Conservation (phyloP, 2,113 vertebrate genomes). For the Sphaerodactylus townsendi region DNA sequence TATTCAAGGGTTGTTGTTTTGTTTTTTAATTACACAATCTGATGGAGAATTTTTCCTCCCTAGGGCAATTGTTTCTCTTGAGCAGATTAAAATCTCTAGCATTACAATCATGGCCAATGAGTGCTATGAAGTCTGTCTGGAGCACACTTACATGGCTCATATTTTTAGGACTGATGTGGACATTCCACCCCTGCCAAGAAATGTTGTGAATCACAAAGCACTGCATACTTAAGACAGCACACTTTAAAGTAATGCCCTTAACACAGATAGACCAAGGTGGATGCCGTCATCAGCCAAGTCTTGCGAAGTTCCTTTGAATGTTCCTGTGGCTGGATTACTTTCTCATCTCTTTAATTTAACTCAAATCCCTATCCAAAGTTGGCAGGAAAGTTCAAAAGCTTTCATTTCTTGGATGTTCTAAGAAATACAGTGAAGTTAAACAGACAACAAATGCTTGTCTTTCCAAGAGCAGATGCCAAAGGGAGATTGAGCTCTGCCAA, state of each 20-base stretch:
- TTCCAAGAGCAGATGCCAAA: conserved; percentile 47
- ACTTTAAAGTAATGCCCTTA: not conserved
- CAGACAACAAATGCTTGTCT: conserved; percentile 11
- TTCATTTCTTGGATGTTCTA: not conserved
- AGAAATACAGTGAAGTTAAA: not conserved
- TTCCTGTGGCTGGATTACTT: not conserved
- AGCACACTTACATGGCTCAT: not conserved
- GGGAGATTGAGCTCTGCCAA: conserved; percentile 13
- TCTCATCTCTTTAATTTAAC: not conserved
- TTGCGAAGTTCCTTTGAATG: not conserved
- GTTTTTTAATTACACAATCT: not conserved
- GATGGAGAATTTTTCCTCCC: not conserved
- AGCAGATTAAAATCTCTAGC: fast-evolving
- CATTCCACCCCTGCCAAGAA: not conserved
- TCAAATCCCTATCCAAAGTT: not conserved
- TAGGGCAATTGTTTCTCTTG: fast-evolving
- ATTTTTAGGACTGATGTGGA: not conserved
- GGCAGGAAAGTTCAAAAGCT: not conserved
- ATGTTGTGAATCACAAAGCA: not conserved
- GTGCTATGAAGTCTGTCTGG: not conserved
- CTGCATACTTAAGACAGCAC: not conserved
- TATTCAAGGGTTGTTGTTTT: not conserved
- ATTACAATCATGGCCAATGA: not conserved
- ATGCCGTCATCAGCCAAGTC: not conserved
- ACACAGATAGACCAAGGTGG: not conserved